phyloP scores from a whole-genome alignment of 2,113 vertebrate species.

The Istiophorus platypterus region DNA sequence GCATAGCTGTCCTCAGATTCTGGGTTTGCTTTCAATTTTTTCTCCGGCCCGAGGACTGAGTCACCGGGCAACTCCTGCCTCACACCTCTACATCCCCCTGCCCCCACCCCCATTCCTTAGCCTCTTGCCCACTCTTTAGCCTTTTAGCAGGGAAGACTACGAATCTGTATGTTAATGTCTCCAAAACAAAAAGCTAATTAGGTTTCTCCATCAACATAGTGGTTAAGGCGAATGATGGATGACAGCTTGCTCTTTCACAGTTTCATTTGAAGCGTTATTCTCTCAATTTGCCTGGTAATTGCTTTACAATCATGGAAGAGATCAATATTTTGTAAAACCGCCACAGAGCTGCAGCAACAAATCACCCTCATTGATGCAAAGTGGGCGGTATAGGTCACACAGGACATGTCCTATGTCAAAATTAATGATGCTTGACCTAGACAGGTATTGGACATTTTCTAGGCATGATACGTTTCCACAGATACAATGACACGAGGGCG shows the following conservation, averaged over 20 bases:
- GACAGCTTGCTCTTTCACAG: not conserved
- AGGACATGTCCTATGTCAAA: constrained; percentile 5
- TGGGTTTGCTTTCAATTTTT: no score
- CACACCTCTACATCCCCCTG: no score
- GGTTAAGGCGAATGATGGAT: not conserved
- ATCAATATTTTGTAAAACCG: constrained; percentile 39
- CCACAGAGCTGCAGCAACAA: constrained; percentile 7
- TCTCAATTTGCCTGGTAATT: constrained; percentile 9
- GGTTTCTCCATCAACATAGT: not conserved
- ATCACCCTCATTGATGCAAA: constrained; percentile 6
- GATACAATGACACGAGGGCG: constrained; percentile 7
- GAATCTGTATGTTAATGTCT: no score
- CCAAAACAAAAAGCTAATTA: not conserved
- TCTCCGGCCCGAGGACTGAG: no score
- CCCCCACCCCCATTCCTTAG: no score
- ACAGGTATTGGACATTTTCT: constrained; percentile 14
- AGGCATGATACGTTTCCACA: constrained; percentile 34
- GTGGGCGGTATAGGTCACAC: constrained; percentile 22
- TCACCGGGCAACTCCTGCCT: no score
- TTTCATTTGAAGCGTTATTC: not conserved
- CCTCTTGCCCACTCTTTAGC: no score
- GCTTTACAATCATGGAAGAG: not conserved
- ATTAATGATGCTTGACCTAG: constrained; percentile 14
- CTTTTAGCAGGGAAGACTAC: no score
- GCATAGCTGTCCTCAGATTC: no score